phyloP scores from a whole-genome alignment of 2,797 vertebrate species.

The Xerus rutilus region DNA sequence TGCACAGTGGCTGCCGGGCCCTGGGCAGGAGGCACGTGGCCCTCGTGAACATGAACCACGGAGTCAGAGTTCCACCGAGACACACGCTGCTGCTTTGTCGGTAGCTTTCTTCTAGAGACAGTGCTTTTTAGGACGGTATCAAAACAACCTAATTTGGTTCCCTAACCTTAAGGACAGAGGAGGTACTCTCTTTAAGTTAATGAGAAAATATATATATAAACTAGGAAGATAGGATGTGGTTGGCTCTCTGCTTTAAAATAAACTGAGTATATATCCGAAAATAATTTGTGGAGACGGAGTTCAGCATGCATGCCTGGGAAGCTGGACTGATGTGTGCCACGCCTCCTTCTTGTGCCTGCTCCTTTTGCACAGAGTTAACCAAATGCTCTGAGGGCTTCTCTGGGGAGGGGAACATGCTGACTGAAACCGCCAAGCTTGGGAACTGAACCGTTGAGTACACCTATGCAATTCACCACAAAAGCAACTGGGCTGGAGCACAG shows the following conservation, averaged over 20 bases:
- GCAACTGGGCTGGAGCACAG: background rate
- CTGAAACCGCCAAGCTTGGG: background rate
- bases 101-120: constrained; percentile 33
- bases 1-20: constrained; percentile 77
- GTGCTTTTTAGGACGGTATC: background rate
- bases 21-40: constrained; percentile 31
- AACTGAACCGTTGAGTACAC: background rate
- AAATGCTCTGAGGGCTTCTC: background rate
- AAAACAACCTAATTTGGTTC: background rate
- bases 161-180: background rate
- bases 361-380: background rate
- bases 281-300: background rate
- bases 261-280: background rate
- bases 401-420: background rate
- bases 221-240: background rate
- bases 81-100: background rate
- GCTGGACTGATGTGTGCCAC: accelerated
- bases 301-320: background rate
- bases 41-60: background rate
- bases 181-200: background rate
- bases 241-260: constrained; percentile 36
- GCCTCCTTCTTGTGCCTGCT: background rate
- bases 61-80: background rate
- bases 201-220: background rate
- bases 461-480: background rate